These are phyloP conservation scores for Apus apus DNA, from an alignment of 2,113 vertebrate species.

Conservation along the genomic window DNA sequence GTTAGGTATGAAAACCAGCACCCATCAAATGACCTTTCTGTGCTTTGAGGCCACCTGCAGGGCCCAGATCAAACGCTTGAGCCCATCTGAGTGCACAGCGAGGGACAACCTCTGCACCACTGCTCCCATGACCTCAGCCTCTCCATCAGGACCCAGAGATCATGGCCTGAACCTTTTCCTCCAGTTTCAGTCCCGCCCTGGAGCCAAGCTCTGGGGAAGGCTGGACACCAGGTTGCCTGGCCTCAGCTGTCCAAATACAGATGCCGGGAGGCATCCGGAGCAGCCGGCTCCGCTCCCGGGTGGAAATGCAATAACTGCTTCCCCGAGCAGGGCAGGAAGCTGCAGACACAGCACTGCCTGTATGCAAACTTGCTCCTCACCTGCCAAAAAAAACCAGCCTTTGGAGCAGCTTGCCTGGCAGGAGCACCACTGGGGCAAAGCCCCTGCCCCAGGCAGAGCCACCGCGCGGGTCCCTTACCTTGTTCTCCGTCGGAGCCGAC, in stretches of 20 bases:
- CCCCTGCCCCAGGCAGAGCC: background rate
- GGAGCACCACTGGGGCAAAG: background rate
- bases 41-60: background rate
- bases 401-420: background rate
- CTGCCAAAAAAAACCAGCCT: background rate
- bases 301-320: background rate
- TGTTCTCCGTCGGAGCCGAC: conserved; percentile 71
- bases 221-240: accelerated
- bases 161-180: background rate
- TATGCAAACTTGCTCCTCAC: background rate
- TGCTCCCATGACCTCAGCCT: background rate
- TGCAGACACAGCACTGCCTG: background rate
- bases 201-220: accelerated
- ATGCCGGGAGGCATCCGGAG: background rate
- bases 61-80: background rate
- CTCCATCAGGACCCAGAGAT: background rate
- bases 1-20: background rate
- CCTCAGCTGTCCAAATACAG: conserved; percentile 9
- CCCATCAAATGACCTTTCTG: background rate
- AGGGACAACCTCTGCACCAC: background rate
- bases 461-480: conserved; percentile 77
- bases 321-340: background rate
- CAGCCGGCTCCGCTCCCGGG: background rate
- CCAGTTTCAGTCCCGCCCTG: background rate
- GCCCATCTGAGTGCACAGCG: background rate